phyloP scores from a whole-genome alignment of 2,113 vertebrate species.

The Phodopus roborovskii region DNA sequence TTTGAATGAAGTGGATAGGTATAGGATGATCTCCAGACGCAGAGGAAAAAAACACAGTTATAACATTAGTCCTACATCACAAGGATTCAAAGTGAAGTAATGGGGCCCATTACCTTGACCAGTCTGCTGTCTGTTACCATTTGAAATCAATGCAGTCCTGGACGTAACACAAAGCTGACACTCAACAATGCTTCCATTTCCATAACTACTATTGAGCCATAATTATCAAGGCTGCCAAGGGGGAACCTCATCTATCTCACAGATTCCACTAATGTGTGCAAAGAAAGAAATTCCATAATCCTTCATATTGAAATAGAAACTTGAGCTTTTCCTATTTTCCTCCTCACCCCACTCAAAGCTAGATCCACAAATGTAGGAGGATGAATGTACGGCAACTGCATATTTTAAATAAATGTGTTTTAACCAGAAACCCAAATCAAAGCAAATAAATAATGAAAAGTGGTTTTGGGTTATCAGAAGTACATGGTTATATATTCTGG shows the following conservation, averaged over 20 bases:
- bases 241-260: conserved; percentile 21
- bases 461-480: conserved; percentile 56
- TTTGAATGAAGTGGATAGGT: background rate
- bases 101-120: background rate
- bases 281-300: background rate
- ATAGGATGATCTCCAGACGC: background rate
- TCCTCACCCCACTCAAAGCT: background rate
- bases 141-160: background rate
- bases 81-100: background rate
- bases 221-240: background rate
- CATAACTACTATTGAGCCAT: background rate
- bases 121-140: background rate
- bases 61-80: background rate
- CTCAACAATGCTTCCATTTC: conserved; percentile 14
- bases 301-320: conserved; percentile 41
- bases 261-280: background rate
- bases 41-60: background rate
- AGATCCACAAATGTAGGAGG: background rate
- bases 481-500: conserved; percentile 40
- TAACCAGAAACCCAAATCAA: conserved; percentile 42
- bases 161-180: background rate
- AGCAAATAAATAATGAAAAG: conserved; percentile 58
- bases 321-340: background rate
- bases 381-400: background rate
- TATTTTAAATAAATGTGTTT: conserved; percentile 8